phyloP scores from a whole-genome alignment of 2,113 vertebrate genomes.

The Lepisosteus oculatus region DNA sequence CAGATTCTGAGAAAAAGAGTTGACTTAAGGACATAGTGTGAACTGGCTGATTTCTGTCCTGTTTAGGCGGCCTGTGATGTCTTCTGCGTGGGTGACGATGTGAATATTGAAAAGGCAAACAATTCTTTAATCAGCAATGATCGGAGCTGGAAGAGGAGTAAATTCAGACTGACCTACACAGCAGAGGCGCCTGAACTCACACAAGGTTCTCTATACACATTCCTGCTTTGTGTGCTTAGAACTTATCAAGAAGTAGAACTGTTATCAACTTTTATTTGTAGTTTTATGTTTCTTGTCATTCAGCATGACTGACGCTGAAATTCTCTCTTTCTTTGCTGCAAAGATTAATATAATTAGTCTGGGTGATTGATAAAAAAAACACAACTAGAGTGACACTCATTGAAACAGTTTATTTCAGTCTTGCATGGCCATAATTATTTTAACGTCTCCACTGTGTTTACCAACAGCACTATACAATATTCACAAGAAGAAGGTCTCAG shows the following conservation, averaged over 20 bases:
- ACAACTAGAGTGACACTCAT: no score
- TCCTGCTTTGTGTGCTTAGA: no score
- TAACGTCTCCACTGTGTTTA: constrained; percentile 14
- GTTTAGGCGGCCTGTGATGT: constrained; percentile 92
- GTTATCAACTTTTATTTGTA: no score
- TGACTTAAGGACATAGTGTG: not conserved
- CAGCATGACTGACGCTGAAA: no score
- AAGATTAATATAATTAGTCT: not conserved
- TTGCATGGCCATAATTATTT: constrained; percentile 7
- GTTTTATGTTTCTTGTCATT: no score
- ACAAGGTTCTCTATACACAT: constrained; percentile 64
- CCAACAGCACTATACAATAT: constrained; percentile 78
- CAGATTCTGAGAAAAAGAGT: no score
- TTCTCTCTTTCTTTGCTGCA: no score
- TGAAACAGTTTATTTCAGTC: no score
- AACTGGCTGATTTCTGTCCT: not conserved
- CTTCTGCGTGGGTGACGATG: constrained; percentile 94
- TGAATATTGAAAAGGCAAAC: constrained; percentile 97
- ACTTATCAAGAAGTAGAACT: no score
- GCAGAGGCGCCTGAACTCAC: constrained; percentile 84
- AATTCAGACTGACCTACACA: constrained; percentile 87
- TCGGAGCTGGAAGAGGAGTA: constrained; percentile 97
- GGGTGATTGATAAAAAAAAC: not conserved
- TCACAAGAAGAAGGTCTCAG: constrained; percentile 88
- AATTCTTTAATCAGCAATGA: constrained; percentile 94